Conservation (phyloP, 1,140 invertebrate species). For the Sipha flava region DNA sequence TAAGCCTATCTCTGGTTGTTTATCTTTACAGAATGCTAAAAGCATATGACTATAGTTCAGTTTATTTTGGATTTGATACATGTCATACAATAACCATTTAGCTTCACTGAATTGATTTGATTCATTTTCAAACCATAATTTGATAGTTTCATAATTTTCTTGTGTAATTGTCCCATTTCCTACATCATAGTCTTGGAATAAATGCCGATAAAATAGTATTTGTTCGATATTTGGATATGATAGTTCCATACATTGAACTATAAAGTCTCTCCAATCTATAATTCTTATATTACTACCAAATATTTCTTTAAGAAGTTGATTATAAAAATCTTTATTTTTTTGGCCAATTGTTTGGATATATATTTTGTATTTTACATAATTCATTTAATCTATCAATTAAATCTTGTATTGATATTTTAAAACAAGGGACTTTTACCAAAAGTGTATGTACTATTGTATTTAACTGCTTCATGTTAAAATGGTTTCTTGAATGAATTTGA, state of each 20-base stretch:
- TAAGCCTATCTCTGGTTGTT: background rate
- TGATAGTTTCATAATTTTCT: background rate
- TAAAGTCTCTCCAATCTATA: slow-evolving; percentile 15
- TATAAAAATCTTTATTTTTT: background rate
- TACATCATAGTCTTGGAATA: background rate
- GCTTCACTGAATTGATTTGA: background rate
- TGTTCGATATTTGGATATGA: background rate
- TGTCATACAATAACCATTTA: background rate
- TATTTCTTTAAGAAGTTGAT: background rate
- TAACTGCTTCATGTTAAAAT: background rate
- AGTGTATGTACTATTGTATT: background rate
- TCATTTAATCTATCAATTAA: background rate
- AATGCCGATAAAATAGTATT: background rate
- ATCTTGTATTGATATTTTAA: background rate
- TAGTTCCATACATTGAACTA: background rate
- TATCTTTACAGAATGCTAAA: slow-evolving; percentile 9
- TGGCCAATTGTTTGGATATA: background rate
- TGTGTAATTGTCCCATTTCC: background rate
- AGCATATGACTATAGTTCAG: background rate
- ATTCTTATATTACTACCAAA: background rate
- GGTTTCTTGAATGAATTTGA: background rate
- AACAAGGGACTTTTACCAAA: background rate
- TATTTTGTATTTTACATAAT: background rate
- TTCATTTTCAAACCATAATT: slow-evolving; percentile 12
- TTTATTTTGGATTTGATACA: background rate